Percentiles rank a stretch among this genome's conserved stretches.
Evolutionary conservation across 2,113 vertebrate genomes (phyloP).

Genomic region (Henicopernis longicauda): DNA sequence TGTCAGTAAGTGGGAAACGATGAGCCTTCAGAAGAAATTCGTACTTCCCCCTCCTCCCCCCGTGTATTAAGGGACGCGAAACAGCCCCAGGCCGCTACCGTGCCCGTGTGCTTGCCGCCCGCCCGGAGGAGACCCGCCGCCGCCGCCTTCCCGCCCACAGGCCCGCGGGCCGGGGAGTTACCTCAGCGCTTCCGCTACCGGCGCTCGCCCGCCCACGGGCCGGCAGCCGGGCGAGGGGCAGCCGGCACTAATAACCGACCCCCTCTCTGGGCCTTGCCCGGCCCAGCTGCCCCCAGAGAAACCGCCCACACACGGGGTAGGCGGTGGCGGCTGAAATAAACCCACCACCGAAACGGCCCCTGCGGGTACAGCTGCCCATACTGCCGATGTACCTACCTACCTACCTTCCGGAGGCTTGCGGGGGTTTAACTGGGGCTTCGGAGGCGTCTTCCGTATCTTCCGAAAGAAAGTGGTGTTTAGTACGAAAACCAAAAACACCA

Average conservation of each 20-base stretch:
- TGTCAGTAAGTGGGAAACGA: accelerated
- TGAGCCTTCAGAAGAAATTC: not conserved
- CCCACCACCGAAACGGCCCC: not conserved
- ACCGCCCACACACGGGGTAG: accelerated
- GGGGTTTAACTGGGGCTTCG: not conserved
- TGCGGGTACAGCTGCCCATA: too few relatives aligned
- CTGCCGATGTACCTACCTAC: too few relatives aligned
- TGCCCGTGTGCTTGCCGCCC: too few relatives aligned
- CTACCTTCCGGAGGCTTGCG: accelerated
- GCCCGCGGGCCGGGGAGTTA: too few relatives aligned
- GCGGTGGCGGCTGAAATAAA: not conserved
- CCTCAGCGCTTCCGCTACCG: accelerated
- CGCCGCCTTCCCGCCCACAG: not conserved
- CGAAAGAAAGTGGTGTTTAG: not conserved
- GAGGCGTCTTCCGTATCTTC: not conserved
- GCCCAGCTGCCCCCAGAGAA: not conserved
- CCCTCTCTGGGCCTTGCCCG: not conserved
- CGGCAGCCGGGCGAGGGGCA: accelerated
- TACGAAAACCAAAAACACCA: not conserved
- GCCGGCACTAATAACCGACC: accelerated
- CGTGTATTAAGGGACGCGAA: accelerated
- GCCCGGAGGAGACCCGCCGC: too few relatives aligned
- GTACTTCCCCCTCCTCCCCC: not conserved
- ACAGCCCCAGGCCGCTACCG: not conserved
- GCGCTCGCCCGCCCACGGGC: accelerated